Conservation (phyloP, 2,113 vertebrate species). For the Hippoglossus stenolepis region DNA sequence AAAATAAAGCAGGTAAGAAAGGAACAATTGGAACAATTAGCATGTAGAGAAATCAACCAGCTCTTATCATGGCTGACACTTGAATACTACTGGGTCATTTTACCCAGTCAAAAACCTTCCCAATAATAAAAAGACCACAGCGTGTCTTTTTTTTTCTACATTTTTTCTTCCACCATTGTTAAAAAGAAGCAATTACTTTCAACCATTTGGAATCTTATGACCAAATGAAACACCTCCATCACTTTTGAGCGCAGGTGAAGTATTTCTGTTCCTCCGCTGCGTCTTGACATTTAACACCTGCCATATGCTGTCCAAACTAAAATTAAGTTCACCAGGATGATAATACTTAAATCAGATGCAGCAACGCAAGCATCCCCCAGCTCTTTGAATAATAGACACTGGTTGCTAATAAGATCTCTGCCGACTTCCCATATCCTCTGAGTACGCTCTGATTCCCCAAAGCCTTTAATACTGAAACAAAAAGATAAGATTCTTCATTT, state of each 20-base stretch:
- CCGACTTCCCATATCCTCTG: constrained; percentile 59
- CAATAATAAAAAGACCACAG: no score
- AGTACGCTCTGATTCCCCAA: constrained; percentile 42
- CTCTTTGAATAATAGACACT: constrained; percentile 56
- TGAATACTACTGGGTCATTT: no score
- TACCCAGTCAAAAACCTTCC: no score
- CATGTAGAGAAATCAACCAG: no score
- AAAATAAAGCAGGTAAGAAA: no score
- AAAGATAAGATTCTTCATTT: constrained; percentile 66
- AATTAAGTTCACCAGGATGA: constrained; percentile 30
- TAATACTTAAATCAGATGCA: constrained; percentile 58
- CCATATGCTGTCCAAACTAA: constrained; percentile 30
- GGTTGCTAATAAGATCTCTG: constrained; percentile 67
- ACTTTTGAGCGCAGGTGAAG: neutral
- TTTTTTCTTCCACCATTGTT: no score
- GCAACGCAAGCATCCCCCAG: constrained; percentile 31
- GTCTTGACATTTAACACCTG: constrained; percentile 2
- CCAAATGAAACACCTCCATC: neutral
- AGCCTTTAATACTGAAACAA: constrained; percentile 49
- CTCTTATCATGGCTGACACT: no score
- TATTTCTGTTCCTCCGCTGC: constrained; percentile 5
- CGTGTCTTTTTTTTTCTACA: no score
- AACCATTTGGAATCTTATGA: neutral
- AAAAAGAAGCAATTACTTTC: no score
- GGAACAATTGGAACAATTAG: no score